Base-by-base conservation (phyloP, 2,113 vertebrate genomes). In the Sisor rabdophorus region DNA sequence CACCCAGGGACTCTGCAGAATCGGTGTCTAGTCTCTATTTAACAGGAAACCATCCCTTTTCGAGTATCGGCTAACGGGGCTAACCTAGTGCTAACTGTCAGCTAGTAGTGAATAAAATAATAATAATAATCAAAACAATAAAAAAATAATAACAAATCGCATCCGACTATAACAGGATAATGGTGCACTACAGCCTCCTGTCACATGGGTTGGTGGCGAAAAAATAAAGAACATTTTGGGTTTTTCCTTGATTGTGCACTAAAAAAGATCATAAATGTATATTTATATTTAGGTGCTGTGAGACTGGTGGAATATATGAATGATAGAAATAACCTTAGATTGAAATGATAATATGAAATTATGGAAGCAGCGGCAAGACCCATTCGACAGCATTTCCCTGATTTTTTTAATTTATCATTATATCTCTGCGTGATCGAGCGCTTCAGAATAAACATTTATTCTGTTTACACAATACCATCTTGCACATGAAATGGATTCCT, bases 1-100 rank as follows among this genome's bases (percentile, higher is more conserved):
- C 92, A 93, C 92, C 93, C 94, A 92, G 87, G 90, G 88, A 90
- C 83, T 87, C 91, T 91, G 91, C 93, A 94, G 90, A 93, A 94
- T 89, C 85, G 85, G 89, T 90, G 79, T 78, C 72, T 74, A 28
- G 81, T 64, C 53, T 79, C 69, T 65, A 40, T 86, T 81, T 73
- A 53, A 78, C 78, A 75, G 70, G 52, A 73, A 81, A 69, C 73
- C 82, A 84, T 80, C 84, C 81, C 82, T 53, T 79, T 87, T 78
- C 40, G 47, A 83, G 78, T 81, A 36, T 81, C 82, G 76, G 84
- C 80, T 84, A 69, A 78, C 79, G 52, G 61, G 84, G 85, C 84
- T 83, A 81, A 79, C 67, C 84, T 55, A 44, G 58, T 80, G 84
- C 81, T 89, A 71, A 79, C 85, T 79, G 83, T 85, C 82, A 84